These are phyloP conservation scores for Felis chaus DNA, from an alignment of 2,113 vertebrate species.

Conservation along the genomic window DNA sequence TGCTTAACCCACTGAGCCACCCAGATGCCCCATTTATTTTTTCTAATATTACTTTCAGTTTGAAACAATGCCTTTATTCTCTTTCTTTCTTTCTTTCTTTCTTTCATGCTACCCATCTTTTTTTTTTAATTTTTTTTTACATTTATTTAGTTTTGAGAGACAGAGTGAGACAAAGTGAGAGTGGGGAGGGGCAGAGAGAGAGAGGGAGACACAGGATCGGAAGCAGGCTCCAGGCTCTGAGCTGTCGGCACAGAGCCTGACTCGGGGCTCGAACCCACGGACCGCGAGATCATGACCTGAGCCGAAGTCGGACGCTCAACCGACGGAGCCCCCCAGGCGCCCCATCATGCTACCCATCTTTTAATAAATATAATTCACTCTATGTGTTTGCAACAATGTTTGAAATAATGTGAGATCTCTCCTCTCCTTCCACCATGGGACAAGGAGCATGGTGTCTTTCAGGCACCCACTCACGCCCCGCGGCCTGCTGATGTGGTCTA, in stretches of 20 bases:
- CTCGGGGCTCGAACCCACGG: no score
- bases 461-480: accelerated
- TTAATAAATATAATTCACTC: neutral
- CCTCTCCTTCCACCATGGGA: neutral
- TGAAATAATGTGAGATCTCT: neutral
- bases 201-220: no score
- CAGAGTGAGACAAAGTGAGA: no score
- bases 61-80: neutral
- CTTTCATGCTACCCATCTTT: neutral
- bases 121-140: no score
- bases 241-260: no score
- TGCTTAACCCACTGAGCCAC: no score
- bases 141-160: no score
- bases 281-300: no score
- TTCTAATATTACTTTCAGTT: neutral
- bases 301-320: accelerated
- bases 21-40: neutral
- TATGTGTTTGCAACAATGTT: neutral
- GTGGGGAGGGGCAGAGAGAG: no score
- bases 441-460: neutral
- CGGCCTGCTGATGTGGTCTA: neutral
- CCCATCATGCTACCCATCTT: neutral
- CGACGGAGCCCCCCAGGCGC: no score
- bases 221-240: no score
- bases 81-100: neutral